phyloP scores from a whole-genome alignment of 2,113 vertebrate species.

The Ceyx margarethae region DNA sequence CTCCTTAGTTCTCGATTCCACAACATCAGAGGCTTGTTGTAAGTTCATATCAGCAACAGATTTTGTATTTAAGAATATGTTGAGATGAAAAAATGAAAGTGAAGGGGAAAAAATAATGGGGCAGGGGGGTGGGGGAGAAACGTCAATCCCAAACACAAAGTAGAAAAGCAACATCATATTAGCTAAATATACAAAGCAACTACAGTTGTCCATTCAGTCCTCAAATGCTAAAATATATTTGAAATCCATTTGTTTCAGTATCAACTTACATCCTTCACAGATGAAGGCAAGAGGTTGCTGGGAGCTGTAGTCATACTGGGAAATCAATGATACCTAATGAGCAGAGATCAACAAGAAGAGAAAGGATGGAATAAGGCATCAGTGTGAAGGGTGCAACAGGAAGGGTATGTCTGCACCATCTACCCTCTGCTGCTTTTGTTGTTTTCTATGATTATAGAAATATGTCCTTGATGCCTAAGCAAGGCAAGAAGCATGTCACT shows the following conservation, averaged over 20 bases:
- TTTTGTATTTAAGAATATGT: neutral
- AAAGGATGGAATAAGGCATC: neutral
- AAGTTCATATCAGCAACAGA: neutral
- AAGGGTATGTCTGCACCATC: neutral
- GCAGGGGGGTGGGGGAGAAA: rapidly evolving
- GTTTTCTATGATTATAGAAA: neutral
- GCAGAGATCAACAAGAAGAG: neutral
- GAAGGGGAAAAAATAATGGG: neutral
- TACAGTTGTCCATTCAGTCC: neutral
- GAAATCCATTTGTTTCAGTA: neutral
- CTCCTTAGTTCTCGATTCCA: neutral
- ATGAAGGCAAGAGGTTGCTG: neutral
- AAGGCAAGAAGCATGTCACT: neutral
- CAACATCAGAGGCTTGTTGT: neutral
- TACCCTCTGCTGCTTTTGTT: neutral
- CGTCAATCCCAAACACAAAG: neutral
- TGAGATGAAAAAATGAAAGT: neutral
- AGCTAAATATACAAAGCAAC: neutral
- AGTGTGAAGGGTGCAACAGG: neutral
- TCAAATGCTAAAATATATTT: neutral
- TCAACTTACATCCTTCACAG: neutral
- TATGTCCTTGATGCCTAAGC: neutral
- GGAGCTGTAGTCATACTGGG: neutral
- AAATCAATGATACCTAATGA: neutral
- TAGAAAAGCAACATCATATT: neutral